These are phyloP conservation scores for Hepsetus odoe DNA, from an alignment of 2,113 vertebrate species.

Conservation along the genomic window DNA sequence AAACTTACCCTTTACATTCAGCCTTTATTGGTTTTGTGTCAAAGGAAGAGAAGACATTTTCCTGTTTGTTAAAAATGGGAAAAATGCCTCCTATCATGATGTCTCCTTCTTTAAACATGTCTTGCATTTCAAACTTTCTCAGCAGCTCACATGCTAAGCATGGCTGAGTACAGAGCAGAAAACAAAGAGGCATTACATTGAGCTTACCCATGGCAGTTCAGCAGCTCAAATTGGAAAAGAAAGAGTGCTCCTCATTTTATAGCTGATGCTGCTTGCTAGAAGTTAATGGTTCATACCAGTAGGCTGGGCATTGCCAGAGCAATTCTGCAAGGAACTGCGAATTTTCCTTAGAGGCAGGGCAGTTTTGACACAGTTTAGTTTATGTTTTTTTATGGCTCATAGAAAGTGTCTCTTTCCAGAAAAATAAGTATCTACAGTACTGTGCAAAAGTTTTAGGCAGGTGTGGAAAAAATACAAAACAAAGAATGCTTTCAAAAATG, in stretches of 20 bases:
- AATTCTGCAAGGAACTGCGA: background rate
- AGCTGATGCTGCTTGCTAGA: conserved; percentile 8
- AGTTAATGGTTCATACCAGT: background rate
- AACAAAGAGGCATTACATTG: conserved; percentile 8
- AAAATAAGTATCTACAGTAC: background rate
- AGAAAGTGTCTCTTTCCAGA: background rate
- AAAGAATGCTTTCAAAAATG: too few species aligned
- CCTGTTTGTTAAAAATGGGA: conserved; percentile 75
- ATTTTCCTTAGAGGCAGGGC: background rate
- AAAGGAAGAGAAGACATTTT: conserved; percentile 55
- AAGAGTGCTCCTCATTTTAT: conserved; percentile 23
- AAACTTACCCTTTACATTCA: conserved; percentile 69
- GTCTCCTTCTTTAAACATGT: conserved; percentile 70
- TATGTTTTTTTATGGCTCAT: background rate
- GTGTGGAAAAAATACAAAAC: too few species aligned
- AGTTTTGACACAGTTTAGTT: background rate
- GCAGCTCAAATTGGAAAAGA: background rate
- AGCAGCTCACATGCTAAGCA: conserved; percentile 62
- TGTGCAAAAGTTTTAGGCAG: too few species aligned
- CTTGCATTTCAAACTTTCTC: conserved; percentile 62
- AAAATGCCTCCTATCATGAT: conserved; percentile 78
- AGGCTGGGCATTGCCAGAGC: background rate
- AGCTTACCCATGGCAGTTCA: conserved; percentile 31
- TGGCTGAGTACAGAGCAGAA: conserved; percentile 48
- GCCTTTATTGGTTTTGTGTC: conserved; percentile 54